A percentile compares a stretch with the other conserved stretches of the same genome.
These are phyloP conservation scores for Apodemia arnacis DNA, from an alignment of 2,888 invertebrate genomes.

Conservation along the genomic window DNA sequence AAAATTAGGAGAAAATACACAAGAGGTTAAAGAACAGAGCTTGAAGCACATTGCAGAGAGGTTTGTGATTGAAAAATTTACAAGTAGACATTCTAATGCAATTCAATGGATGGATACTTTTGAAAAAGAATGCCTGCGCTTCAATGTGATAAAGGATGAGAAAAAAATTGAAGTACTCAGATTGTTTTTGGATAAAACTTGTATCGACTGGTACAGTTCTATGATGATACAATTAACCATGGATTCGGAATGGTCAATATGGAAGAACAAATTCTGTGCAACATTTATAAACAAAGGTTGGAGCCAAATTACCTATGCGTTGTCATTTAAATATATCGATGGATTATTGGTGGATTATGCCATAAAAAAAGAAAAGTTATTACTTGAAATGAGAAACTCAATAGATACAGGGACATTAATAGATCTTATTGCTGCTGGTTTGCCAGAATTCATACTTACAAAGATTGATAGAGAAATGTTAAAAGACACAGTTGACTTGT, in stretches of 20 bases:
- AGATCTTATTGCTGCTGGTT: slow-evolving; percentile 41
- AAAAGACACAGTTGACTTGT: slow-evolving; percentile 34
- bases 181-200: slow-evolving; percentile 54
- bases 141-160: slow-evolving; percentile 71
- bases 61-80: slow-evolving; percentile 85
- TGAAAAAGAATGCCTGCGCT: slow-evolving; percentile 83
- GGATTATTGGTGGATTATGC: slow-evolving; percentile 78
- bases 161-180: slow-evolving; percentile 23
- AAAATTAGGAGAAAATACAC: slow-evolving; percentile 66
- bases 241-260: slow-evolving; percentile 58
- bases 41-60: slow-evolving; percentile 77
- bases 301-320: slow-evolving; percentile 68
- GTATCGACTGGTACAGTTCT: slow-evolving; percentile 59
- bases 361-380: slow-evolving; percentile 80
- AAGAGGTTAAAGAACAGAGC: slow-evolving; percentile 64
- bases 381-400: slow-evolving; percentile 56
- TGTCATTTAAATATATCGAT: slow-evolving; percentile 77
- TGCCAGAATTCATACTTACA: slow-evolving; percentile 37
- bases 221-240: slow-evolving; percentile 66
- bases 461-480: slow-evolving; percentile 40
- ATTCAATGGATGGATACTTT: slow-evolving; percentile 83
- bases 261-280: slow-evolving; percentile 80
- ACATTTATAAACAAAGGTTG: slow-evolving; percentile 82
- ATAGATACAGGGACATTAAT: slow-evolving; percentile 52
- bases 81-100: slow-evolving; percentile 74